A percentile compares a stretch with the other conserved stretches of the same genome.
Evolutionary conservation across 2,113 vertebrate genomes (phyloP).

Genomic region (Aegypius monachus): DNA sequence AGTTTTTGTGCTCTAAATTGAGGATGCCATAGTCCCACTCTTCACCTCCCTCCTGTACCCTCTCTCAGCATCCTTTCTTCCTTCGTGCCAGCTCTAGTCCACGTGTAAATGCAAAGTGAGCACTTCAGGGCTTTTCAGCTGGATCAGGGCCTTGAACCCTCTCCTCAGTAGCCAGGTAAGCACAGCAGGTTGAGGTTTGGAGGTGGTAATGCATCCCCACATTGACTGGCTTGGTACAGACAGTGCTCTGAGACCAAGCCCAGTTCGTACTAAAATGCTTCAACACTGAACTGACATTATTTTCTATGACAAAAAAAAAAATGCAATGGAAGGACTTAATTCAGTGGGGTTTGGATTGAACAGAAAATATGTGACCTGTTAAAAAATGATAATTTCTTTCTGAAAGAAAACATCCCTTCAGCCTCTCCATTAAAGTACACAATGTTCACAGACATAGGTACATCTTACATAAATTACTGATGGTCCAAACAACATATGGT

Average conservation of each 20-base stretch:
- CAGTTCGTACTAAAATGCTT: background rate
- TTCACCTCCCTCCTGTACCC: background rate
- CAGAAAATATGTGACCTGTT: background rate
- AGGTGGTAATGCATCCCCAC: background rate
- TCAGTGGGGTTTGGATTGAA: background rate
- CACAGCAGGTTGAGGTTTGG: background rate
- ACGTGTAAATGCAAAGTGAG: background rate
- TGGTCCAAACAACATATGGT: slow-evolving; percentile 59
- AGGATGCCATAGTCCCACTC: background rate
- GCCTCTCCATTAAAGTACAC: background rate
- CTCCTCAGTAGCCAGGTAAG: background rate
- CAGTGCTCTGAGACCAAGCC: background rate
- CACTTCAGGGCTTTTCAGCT: background rate
- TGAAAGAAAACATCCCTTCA: background rate
- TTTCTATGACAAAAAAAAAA: background rate
- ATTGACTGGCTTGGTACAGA: background rate
- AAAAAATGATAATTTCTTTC: background rate
- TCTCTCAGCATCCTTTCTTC: background rate
- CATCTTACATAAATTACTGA: slow-evolving; percentile 33
- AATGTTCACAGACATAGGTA: background rate
- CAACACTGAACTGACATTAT: background rate
- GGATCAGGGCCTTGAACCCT: background rate
- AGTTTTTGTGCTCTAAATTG: background rate
- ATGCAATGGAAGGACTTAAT: background rate
- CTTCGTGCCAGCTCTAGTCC: background rate